Base-by-base conservation (phyloP, 2,113 vertebrate genomes). In the Microtus oregoni region DNA sequence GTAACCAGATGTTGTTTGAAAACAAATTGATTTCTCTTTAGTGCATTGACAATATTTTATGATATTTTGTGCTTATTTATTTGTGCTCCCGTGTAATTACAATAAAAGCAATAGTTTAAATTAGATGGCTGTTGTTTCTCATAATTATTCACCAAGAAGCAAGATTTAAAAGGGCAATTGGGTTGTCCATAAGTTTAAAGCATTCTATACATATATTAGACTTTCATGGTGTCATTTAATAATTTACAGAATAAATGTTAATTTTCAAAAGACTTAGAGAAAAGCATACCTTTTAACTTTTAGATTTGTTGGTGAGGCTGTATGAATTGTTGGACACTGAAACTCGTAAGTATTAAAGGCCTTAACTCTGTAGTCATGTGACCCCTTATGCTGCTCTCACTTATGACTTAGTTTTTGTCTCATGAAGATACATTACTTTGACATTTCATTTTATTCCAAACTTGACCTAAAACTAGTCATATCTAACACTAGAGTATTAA, bases 51-150 rank as follows among this genome's bases (percentile, higher is more conserved):
- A 98, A 98, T 98, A 99, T 99, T 99, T 99, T 99, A 98, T 97
- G 98, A 98, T 98, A 98, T 98, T 98, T 98, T 98, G 98, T 99
- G 99, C 98, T 99, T 98, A 99, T 98, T 99, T 99, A 99, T 99
- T 98, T 99, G 99, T 99, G 98, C 98, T 98, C 98, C 98, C 0
- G 98, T 99, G 98, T 98, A 98, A 98, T 98, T 98, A 98, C 97
- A 99, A 99, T 99, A 99, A 99, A 99, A 99, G 98, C 98, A 99
- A 99, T 99, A 99, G 98, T 99, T 99, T 99, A 99, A 99, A 98
- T 98, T 98, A 98, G 30, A 89, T 91, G 79, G n/a, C 70, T 95
- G 83, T 92, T 3, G 0, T 95, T 61, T 50, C 58, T 94, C 8
- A 3, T 89, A 63, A 93, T 96, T 95, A 52, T 94, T 92, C 47